Conservation (phyloP, 2,113 vertebrate genomes). For the Amphilophus citrinellus region DNA sequence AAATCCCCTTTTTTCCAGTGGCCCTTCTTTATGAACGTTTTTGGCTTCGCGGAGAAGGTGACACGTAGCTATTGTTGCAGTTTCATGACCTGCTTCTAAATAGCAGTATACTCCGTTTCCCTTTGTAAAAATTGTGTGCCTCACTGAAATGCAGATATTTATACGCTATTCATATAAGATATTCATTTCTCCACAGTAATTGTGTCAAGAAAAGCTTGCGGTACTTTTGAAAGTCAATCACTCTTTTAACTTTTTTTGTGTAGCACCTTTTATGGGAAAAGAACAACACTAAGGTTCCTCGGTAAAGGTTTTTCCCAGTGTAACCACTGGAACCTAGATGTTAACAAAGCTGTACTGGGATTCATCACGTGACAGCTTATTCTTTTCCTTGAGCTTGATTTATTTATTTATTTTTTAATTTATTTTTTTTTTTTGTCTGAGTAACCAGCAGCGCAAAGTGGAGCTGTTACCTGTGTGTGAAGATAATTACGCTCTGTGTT, state of each 20-base stretch:
- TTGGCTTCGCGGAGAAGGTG: not conserved
- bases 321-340: not conserved
- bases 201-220: not conserved
- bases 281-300: not conserved
- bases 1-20: conserved; percentile 49
- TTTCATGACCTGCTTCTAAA: not conserved
- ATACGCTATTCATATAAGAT: not conserved
- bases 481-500: conserved; percentile 60
- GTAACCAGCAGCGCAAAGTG: conserved; percentile 24
- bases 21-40: conserved; percentile 19
- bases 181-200: not conserved
- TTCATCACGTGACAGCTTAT: not conserved
- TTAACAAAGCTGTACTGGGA: not conserved
- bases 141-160: not conserved
- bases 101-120: not conserved
- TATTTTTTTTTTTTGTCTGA: not conserved
- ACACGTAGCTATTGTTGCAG: not conserved
- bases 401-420: too few relatives aligned
- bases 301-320: not conserved
- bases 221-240: not conserved
- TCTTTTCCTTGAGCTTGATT: not conserved
- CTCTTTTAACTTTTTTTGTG: not conserved
- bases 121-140: not conserved
- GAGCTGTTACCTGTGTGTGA: conserved; percentile 43
- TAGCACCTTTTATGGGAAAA: not conserved